phyloP scores from a whole-genome alignment of 2,888 invertebrate genomes.

The Cenopis cana region DNA sequence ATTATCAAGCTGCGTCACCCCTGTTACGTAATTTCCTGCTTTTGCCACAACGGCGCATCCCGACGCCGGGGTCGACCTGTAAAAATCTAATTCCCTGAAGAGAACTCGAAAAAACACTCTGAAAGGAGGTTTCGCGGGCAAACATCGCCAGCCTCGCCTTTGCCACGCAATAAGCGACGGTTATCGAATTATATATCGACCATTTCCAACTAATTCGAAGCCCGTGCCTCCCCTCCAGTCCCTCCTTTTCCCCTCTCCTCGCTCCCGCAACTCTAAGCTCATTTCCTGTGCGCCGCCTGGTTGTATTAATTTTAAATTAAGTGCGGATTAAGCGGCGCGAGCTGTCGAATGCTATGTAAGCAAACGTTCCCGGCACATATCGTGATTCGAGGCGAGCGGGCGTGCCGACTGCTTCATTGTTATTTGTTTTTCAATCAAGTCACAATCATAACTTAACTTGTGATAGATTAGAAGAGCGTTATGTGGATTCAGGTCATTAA shows the following conservation, averaged over 20 bases:
- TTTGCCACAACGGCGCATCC: slow-evolving; percentile 21
- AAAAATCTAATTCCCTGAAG: slow-evolving; percentile 29
- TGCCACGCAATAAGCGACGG: slow-evolving; percentile 54
- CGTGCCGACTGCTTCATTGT: slow-evolving; percentile 4
- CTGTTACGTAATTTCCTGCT: slow-evolving; percentile 29
- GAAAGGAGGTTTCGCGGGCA: slow-evolving; percentile 30
- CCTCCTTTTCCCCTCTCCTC: slow-evolving; percentile 51
- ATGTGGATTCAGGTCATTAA: background rate
- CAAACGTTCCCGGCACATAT: slow-evolving; percentile 49
- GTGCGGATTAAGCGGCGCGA: slow-evolving; percentile 80
- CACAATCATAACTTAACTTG: background rate
- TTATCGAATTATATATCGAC: slow-evolving; percentile 66
- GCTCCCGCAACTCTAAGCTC: slow-evolving; percentile 85
- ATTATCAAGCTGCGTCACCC: slow-evolving; percentile 33
- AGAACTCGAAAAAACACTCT: slow-evolving; percentile 40
- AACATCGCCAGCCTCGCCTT: slow-evolving; percentile 47
- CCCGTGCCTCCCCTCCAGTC: slow-evolving; percentile 49
- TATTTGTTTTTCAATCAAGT: background rate
- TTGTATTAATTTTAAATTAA: slow-evolving; percentile 90
- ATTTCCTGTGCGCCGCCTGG: slow-evolving; percentile 89
- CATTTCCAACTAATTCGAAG: slow-evolving; percentile 69
- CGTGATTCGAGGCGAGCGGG: background rate
- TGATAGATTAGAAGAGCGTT: background rate
- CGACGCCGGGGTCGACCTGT: slow-evolving; percentile 17
- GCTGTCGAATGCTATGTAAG: slow-evolving; percentile 56